Conservation (phyloP, 2,113 vertebrate genomes). For the Xenus cinereus region DNA sequence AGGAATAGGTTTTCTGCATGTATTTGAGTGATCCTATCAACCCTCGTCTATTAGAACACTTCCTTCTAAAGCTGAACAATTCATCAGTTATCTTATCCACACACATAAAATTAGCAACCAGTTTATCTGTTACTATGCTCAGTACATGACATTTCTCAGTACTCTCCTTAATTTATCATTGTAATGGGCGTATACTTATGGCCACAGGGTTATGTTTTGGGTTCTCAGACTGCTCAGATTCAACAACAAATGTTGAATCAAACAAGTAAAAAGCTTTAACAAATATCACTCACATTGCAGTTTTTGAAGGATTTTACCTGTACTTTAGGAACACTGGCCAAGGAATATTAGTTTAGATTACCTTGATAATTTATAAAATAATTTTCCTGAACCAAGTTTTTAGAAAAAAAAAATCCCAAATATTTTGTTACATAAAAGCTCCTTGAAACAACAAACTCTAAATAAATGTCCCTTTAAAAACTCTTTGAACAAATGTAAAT, state of each 20-base stretch:
- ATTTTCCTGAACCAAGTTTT: not conserved
- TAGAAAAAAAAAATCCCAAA: not conserved
- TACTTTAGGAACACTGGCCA: not conserved
- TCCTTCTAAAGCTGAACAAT: not conserved
- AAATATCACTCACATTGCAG: not conserved
- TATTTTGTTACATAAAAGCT: not conserved
- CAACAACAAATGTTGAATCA: not conserved
- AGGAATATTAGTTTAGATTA: not conserved
- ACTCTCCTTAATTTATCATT: not conserved
- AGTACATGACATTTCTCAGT: not conserved
- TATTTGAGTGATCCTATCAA: not conserved
- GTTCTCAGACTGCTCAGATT: not conserved
- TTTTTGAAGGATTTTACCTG: not conserved
- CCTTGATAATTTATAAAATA: not conserved
- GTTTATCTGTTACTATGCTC: not conserved
- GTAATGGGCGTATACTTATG: not conserved
- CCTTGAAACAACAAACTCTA: not conserved
- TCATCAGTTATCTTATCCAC: not conserved
- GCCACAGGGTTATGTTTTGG: not conserved
- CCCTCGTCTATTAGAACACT: not conserved
- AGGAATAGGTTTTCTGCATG: not conserved
- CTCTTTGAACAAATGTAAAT: not conserved
- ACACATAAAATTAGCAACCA: rapidly evolving
- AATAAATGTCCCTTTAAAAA: not conserved
- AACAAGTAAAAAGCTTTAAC: not conserved